A percentile compares a stretch with the other conserved stretches of the same genome.
These are phyloP conservation scores for Dysidea cf. avara DNA, from an alignment of 37 sponge, comb jelly and placozoan species.

Conservation along the genomic window DNA sequence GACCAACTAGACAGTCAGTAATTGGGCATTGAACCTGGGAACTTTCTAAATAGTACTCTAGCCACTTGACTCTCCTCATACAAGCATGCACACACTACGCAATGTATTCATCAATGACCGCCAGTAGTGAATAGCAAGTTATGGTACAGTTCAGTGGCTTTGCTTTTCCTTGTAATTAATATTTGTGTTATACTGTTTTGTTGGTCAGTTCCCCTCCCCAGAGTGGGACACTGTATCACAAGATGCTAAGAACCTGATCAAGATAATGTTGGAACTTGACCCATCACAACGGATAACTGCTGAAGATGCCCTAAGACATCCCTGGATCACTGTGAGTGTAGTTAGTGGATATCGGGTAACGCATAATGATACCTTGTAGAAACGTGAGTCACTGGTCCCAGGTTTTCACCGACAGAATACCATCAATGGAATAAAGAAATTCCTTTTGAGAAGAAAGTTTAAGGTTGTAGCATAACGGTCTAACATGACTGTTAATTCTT, in stretches of 20 bases:
- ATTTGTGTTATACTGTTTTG: too few relatives aligned
- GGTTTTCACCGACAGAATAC: slow-evolving; percentile 70
- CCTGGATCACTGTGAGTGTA: slow-evolving; percentile 39
- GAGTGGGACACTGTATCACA: slow-evolving; percentile 72
- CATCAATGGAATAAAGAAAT: slow-evolving; percentile 54
- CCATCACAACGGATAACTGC: slow-evolving; percentile 45
- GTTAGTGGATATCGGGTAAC: too few relatives aligned
- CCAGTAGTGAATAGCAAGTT: too few relatives aligned
- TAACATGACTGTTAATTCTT: too few relatives aligned
- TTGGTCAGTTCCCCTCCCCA: slow-evolving; percentile 59
- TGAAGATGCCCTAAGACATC: slow-evolving; percentile 35
- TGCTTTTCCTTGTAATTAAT: too few relatives aligned
- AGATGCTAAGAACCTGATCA: slow-evolving; percentile 64
- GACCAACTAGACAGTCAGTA: too few relatives aligned
- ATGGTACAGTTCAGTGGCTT: too few relatives aligned
- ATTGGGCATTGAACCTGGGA: too few relatives aligned
- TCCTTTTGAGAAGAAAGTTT: slow-evolving; percentile 64
- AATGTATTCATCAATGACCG: too few relatives aligned
- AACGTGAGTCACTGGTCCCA: slow-evolving; percentile 48
- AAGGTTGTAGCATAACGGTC: not conserved
- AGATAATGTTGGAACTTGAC: slow-evolving; percentile 53
- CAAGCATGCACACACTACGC: too few relatives aligned
- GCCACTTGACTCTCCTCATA: too few relatives aligned
- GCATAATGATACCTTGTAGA: slow-evolving; percentile 33
- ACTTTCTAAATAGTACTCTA: too few relatives aligned